Evolutionary conservation across 2,888 invertebrate species (phyloP), one percentile per base, ranked within the genome.

Genomic region (Lamellibrachia satsuma): DNA sequence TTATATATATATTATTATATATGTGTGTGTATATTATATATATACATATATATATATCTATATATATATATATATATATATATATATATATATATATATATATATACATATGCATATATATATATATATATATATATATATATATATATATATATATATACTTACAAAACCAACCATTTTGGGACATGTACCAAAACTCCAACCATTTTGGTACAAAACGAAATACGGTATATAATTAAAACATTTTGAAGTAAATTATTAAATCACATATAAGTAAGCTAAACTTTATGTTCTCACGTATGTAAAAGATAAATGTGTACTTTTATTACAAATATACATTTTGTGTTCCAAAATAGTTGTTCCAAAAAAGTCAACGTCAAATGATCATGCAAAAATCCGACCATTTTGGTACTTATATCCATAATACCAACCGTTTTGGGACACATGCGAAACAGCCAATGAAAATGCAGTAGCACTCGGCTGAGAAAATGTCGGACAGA

Each of bases 111-210:
- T 75, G 1, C 15, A 75, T 75, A 75, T 60, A 60, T 60, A 60
- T 60, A 60, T 60, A 60, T 9, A 7, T 60, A 60, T 60, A 60
- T 60, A 75, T 15, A 75, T 75, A 75, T 15, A 75, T 15, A 15
- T 75, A 75, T 75, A 75, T 75, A 75, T 75, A 75, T 75, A 75
- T 75, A 75, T 75, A 75, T 75, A 75, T 75, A 75, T 75, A 75
- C n/a, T 60, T 60, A 60, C 60, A 8, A 60, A 60, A 60, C 60
- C 60, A 7, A 60, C 39, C 39, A 39, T 39, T 39, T 39, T 39
- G 39, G 39, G 39, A 39, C 39, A 1, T 39, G 39, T 39, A 60
- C 15, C 22, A 1, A 11, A 60, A 60, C n/a, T n/a, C n/a, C n/a
- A n/a, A n/a, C 60, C 15, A 60, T 60, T 60, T 60, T 60, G 6